These are phyloP conservation scores for Perdix hodgsoniae DNA, from an alignment of 2,797 vertebrate genomes.

Conservation along the genomic window DNA sequence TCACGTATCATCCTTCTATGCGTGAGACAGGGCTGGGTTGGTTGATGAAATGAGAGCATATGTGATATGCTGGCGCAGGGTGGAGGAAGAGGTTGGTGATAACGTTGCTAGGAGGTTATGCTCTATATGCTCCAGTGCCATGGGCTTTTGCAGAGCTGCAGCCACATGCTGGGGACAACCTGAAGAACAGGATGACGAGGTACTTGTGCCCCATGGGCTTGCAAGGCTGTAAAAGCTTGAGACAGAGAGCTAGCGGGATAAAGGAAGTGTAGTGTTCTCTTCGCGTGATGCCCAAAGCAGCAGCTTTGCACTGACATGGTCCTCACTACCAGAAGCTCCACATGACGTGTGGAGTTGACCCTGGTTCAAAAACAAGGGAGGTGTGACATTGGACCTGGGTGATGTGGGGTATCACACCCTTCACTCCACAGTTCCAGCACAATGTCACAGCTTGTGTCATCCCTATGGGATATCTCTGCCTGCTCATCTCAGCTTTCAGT, in stretches of 20 bases:
- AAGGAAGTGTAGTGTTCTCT: background rate
- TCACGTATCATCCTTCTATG: slow-evolving; percentile 17
- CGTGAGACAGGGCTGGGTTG: background rate
- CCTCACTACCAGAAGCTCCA: background rate
- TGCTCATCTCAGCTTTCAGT: background rate
- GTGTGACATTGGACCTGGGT: background rate
- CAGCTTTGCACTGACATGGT: fast-evolving
- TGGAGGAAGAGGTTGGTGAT: slow-evolving; percentile 17
- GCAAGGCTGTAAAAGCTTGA: background rate
- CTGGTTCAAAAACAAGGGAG: background rate
- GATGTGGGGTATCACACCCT: fast-evolving
- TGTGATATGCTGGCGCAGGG: slow-evolving; percentile 33
- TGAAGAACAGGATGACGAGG: background rate
- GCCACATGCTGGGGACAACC: background rate
- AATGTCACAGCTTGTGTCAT: background rate
- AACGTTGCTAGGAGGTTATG: background rate
- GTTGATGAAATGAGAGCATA: background rate
- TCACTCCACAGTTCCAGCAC: fast-evolving
- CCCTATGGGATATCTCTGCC: background rate
- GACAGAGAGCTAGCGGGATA: background rate
- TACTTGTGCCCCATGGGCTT: background rate
- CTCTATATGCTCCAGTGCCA: background rate
- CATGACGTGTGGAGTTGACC: too few species aligned
- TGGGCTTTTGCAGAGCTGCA: background rate
- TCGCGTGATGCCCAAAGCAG: background rate